Evolutionary conservation across 2,888 invertebrate genomes (phyloP), one percentile per base, ranked within the genome.

Genomic region (Ashinkailepas kermadecensis): DNA sequence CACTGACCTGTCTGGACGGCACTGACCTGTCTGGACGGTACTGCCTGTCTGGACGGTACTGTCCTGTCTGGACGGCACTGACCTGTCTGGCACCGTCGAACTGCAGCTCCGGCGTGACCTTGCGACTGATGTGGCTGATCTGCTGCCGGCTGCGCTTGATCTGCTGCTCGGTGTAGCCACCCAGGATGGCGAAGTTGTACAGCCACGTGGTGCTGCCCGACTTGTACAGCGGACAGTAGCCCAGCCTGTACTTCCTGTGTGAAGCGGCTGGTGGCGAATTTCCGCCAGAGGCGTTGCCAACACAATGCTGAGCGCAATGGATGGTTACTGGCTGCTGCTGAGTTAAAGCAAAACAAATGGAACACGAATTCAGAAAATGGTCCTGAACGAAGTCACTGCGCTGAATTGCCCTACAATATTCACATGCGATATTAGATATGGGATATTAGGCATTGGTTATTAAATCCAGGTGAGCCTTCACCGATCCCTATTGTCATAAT

Each of bases 121-220:
- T 67, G 64, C 84, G 82, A n/a, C 82, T 82, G 15, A 84, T 80
- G 64, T 80, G 54, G 13, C 83, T 82, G 10, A 87, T 85, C 82
- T 87, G 87, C 74, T 86, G 84, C 62, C 84, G 84, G 18, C 86
- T 85, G 78, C 84, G 85, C n/a, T 83, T 83, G 12, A 89, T 83
- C 80, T 86, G 86, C 12, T 86, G 84, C 81, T 88, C 88, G 0
- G 86, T 81, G 39, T 87, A 94, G 85, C 95, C 95, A 13, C 94
- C 94, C 88, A 95, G 91, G 81, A 94, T 88, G 88, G 74, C 74
- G 18, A 79, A 79, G 79, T 79, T 79, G 79, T 74, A 74, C 13
- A 79, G 79, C 95, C 95, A 95, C 0, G 95, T 94, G 39, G 95
- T 94, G 23, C 94, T 94, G 7, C 93, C 94, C 9, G 93, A 93